Base-by-base conservation (phyloP, 1,140 invertebrate genomes). In the Dendroctonus ponderosae region DNA sequence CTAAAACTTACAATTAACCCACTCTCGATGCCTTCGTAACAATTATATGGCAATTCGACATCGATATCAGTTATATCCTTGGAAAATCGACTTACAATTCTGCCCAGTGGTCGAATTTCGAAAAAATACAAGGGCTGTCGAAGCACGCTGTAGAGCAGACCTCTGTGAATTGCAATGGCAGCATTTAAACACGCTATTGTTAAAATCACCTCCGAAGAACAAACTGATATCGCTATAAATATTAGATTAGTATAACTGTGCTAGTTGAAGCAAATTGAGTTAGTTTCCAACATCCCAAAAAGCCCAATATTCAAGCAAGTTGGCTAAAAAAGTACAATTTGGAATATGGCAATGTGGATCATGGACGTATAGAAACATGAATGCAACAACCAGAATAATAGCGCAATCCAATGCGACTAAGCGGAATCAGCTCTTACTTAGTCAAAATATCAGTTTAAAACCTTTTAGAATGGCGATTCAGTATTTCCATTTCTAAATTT, bases 21-120 rank as follows among this genome's bases (percentile, higher is more conserved):
- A 69, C 77, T 78, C 63, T 78, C 77, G 64, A 78, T 74, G 50
- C 77, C 74, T 71, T 78, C 77, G 67, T 78, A 79, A 70, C 78
- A 71, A 66, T 76, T 78, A 68, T 74, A 74, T 37, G 76, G 75
- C 75, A 84, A 82, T 62, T 77, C 76, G n/a, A 71, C 61, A 80
- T 91, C 88, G 77, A 89, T 73, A 58, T 84, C 82, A 77, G 88
- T 85, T 66, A 89, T 79, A 79, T 91, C 91, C 82, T 88, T 90
- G 69, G 85, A 82, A 79, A 91, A 86, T 71, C 90, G 83, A 80
- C 87, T 89, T 65, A 92, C 78, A 70, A 92, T 84, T 70, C 90
- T 82, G 70, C 90, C 91, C 65, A 82, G 78, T 6, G 91, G 90
- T 70, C 87, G 89, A 49, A 80, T 82, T 79, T 92, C 89, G 80